phyloP scores from a whole-genome alignment of 2,888 invertebrate genomes.

The Malacosoma neustria region DNA sequence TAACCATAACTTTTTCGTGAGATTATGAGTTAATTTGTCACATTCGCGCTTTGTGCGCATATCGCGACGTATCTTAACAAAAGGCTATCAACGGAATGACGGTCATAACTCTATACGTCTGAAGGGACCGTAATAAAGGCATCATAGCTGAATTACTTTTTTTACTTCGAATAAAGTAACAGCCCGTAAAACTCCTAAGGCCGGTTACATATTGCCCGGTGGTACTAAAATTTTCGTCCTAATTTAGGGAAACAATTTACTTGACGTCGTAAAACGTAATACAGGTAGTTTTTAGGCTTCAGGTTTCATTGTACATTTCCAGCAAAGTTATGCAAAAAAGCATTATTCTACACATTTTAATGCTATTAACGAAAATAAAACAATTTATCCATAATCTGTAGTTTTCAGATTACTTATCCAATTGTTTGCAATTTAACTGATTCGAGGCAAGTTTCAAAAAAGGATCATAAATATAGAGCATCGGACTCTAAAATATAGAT shows the following conservation, averaged over 20 bases:
- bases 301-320: too few species aligned
- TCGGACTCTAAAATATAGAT: too few species aligned
- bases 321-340: too few species aligned
- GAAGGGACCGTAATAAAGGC: conserved; percentile 38
- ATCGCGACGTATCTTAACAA: conserved; percentile 23
- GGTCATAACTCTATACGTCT: conserved; percentile 36
- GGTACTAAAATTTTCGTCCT: conserved; percentile 16
- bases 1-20: neutral
- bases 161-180: conserved; percentile 35
- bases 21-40: neutral
- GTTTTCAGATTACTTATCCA: too few species aligned
- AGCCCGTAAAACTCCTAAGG: conserved; percentile 20
- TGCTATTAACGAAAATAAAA: too few species aligned
- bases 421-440: too few species aligned
- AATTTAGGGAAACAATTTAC: conserved; percentile 2
- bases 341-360: too few species aligned
- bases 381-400: too few species aligned
- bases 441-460: too few species aligned
- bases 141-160: conserved; percentile 43
- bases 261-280: conserved; percentile 3
- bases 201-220: conserved; percentile 13
- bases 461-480: too few species aligned
- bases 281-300: conserved; percentile 6
- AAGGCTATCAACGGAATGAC: conserved; percentile 34
- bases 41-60: neutral